These are phyloP conservation scores for Mesorhabditis sp. DNA, from an alignment of 2,888 invertebrate genomes.

Conservation along the genomic window DNA sequence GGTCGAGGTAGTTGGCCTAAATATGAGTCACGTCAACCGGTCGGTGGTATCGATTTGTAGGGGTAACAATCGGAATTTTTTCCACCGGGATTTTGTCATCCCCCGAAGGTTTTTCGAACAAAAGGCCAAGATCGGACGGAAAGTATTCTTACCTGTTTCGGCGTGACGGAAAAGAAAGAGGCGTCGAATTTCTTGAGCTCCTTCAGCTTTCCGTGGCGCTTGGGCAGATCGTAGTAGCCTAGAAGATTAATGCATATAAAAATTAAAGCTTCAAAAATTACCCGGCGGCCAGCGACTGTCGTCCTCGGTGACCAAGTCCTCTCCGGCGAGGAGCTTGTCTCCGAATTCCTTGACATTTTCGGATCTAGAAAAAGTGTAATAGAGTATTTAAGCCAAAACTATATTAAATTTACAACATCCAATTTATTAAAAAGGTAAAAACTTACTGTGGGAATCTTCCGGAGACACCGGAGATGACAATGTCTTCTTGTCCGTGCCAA, in stretches of 20 bases:
- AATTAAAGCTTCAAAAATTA: slow-evolving; percentile 13
- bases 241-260: slow-evolving; percentile 12
- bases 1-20: slow-evolving; percentile 74
- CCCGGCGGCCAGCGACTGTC: slow-evolving; percentile 80
- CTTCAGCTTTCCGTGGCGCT: slow-evolving; percentile 62
- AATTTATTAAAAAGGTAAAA: background rate
- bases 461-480: slow-evolving; percentile 63
- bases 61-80: background rate
- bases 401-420: background rate
- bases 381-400: background rate
- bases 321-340: slow-evolving; percentile 80
- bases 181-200: slow-evolving; percentile 62
- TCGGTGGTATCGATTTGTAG: background rate
- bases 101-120: background rate
- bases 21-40: background rate
- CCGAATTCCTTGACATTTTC: slow-evolving; percentile 86
- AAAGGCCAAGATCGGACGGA: background rate
- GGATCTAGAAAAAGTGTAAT: slow-evolving; percentile 64
- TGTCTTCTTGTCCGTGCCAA: slow-evolving; percentile 59
- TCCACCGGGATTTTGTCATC: no score
- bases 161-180: slow-evolving; percentile 58
- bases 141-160: slow-evolving; percentile 32
- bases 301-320: slow-evolving; percentile 89
- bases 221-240: slow-evolving; percentile 62
- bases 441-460: slow-evolving; percentile 72